Conservation (phyloP, 2,113 vertebrate species). For the Colinus virginianus region DNA sequence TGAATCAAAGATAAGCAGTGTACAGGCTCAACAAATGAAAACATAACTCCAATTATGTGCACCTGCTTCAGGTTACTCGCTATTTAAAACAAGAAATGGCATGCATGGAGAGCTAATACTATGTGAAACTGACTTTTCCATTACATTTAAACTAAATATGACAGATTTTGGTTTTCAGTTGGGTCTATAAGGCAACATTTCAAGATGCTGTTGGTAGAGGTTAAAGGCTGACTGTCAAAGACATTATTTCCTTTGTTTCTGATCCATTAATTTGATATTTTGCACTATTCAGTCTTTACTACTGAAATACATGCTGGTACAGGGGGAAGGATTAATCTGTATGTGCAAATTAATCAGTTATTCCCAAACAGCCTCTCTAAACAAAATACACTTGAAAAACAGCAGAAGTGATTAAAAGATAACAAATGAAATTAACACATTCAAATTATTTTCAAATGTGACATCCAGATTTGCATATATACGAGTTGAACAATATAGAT, state of each 20-base stretch:
- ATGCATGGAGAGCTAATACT: background rate
- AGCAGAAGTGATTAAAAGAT: background rate
- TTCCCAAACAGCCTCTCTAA: background rate
- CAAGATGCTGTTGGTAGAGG: background rate
- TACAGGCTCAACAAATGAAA: background rate
- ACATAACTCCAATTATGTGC: background rate
- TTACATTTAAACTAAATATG: slow-evolving; percentile 11
- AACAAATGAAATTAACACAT: background rate
- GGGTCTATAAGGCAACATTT: slow-evolving; percentile 57
- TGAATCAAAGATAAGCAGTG: background rate
- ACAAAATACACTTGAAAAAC: background rate
- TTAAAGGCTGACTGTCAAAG: slow-evolving; percentile 19
- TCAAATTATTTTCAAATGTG: background rate
- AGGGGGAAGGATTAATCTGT: background rate
- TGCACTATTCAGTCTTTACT: slow-evolving; percentile 3
- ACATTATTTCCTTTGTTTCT: background rate
- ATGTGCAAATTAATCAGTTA: background rate
- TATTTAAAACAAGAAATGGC: slow-evolving; percentile 23
- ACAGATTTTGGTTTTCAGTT: slow-evolving; percentile 5
- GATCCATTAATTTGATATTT: background rate
- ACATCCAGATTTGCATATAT: slow-evolving; percentile 31
- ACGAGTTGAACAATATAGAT: background rate
- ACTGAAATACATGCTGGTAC: background rate
- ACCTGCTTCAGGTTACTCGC: background rate
- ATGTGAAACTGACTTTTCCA: background rate